Conservation (phyloP, 1,140 invertebrate genomes). For the Ceratina calcarata region DNA sequence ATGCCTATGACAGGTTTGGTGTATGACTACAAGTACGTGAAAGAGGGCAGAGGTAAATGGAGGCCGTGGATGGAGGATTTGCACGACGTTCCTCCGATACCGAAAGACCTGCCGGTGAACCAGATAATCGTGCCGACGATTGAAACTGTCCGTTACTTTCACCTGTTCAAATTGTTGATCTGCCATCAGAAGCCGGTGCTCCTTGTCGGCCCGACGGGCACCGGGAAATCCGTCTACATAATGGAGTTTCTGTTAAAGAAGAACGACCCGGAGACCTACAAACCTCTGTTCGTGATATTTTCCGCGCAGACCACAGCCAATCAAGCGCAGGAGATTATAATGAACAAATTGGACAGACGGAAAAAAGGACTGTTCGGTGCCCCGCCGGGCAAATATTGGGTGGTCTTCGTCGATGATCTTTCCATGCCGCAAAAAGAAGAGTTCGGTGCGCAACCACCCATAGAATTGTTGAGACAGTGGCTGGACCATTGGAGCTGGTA, state of each 20-base stretch:
- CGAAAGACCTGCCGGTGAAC: conserved; percentile 93
- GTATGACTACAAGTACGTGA: conserved; percentile 94
- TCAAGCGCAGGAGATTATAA: conserved; percentile 97
- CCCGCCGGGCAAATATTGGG: conserved; percentile 75
- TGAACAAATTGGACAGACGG: conserved; percentile 96
- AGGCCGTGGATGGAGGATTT: conserved; percentile 93
- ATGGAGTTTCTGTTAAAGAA: conserved; percentile 92
- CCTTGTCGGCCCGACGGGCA: conserved; percentile 95
- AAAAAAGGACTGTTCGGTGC: conserved; percentile 85
- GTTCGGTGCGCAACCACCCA: conserved; percentile 95
- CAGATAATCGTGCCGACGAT: conserved; percentile 96
- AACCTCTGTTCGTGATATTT: conserved; percentile 94
- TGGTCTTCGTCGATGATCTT: conserved; percentile 97
- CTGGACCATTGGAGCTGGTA: conserved; percentile 97
- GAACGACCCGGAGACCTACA: conserved; percentile 89
- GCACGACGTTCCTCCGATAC: conserved; percentile 88
- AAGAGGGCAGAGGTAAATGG: conserved; percentile 94
- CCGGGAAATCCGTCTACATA: conserved; percentile 94
- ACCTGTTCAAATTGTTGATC: conserved; percentile 89
- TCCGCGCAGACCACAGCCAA: conserved; percentile 97
- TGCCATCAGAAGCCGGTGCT: conserved; percentile 90
- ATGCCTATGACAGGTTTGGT: conserved; percentile 90
- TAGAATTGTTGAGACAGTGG: conserved; percentile 95
- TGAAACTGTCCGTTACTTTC: conserved; percentile 92
- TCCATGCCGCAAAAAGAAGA: conserved; percentile 94